These are phyloP conservation scores for Cynoglossus semilaevis DNA, from an alignment of 2,113 vertebrate genomes.

Conservation along the genomic window DNA sequence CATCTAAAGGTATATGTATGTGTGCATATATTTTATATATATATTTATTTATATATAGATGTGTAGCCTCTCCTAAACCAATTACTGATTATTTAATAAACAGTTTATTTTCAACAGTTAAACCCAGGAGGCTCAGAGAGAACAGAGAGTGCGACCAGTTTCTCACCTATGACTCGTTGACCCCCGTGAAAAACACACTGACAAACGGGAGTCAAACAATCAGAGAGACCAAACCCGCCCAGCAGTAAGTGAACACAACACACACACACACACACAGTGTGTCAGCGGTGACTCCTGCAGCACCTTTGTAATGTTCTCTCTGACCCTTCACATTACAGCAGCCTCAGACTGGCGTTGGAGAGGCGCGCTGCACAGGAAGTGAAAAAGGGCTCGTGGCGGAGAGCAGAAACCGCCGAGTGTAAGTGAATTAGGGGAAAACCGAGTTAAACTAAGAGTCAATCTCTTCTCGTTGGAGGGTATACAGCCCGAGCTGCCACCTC, in stretches of 20 bases:
- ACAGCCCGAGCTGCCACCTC: constrained; percentile 51
- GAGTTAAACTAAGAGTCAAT: constrained; percentile 45
- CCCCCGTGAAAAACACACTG: not conserved
- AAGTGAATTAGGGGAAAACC: constrained; percentile 70
- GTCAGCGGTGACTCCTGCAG: constrained; percentile 45
- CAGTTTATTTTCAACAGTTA: not conserved
- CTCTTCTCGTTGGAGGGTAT: constrained; percentile 53
- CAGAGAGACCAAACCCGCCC: constrained; percentile 3
- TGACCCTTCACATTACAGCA: constrained; percentile 44
- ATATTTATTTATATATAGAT: too few species aligned
- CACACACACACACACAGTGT: constrained; percentile 15
- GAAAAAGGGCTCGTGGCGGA: constrained; percentile 50
- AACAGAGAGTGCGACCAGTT: not conserved
- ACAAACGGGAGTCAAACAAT: not conserved
- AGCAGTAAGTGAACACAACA: constrained; percentile 25
- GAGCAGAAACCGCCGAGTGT: constrained; percentile 38
- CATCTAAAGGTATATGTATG: too few species aligned
- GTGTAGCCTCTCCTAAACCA: too few species aligned
- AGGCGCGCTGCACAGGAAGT: constrained; percentile 30
- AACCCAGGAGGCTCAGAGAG: not conserved
- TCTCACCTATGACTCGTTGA: not conserved
- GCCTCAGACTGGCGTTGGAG: constrained; percentile 48
- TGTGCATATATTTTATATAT: too few species aligned
- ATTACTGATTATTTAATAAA: too few species aligned
- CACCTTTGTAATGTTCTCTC: constrained; percentile 53